Evolutionary conservation across 2,113 vertebrate genomes (phyloP), one percentile per base, ranked within the genome.

Genomic region (Plectropomus leopardus): DNA sequence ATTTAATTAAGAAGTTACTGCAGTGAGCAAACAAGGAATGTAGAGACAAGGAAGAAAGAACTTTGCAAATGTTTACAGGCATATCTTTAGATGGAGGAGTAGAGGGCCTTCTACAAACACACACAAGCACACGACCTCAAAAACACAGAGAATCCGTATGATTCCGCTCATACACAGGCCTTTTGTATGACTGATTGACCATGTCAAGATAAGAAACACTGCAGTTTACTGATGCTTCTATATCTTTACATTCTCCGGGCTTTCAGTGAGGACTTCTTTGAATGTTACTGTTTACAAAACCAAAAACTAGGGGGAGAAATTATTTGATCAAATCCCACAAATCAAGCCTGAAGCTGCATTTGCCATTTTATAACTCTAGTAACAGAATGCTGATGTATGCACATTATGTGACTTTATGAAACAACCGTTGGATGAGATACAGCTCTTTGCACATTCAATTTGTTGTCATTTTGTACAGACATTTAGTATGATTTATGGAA

Each of bases 231-330:
- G 54, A 72, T 51, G 45, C 71, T 60, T 78, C 53, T 44, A 30
- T 78, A 78, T 75, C 60, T 71, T 72, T 32, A 77, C 63, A 59
- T 72, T 57, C 36, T 30, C 50, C 53, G 30, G 61, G 73, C 64
- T 30, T n/a, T 67, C 30, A 1, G 75, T 40, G 42, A 69, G 60
- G 84, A 79, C 28, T 69, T 73, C 32, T 85, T 71, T 85, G 82
- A 92, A 91, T 85, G 88, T 93, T 85, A 86, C 80, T 83, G 86
- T 94, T 92, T 92, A 92, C 90, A 91, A 91, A 90, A 89, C 85
- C 80, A 91, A 92, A 92, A 84, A 78, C n/a, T 79, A 14, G 55
- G 57, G 44, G 24, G 59, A 78, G 61, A 84, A 72, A 14, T 44
- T 44, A 76, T 78, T 70, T 51, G 26, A 63, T 69, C 36, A 42